A percentile compares a stretch with the other conserved stretches of the same genome.
phyloP scores from a whole-genome alignment of 2,113 vertebrate species.

The Acanthochromis polyacanthus region DNA sequence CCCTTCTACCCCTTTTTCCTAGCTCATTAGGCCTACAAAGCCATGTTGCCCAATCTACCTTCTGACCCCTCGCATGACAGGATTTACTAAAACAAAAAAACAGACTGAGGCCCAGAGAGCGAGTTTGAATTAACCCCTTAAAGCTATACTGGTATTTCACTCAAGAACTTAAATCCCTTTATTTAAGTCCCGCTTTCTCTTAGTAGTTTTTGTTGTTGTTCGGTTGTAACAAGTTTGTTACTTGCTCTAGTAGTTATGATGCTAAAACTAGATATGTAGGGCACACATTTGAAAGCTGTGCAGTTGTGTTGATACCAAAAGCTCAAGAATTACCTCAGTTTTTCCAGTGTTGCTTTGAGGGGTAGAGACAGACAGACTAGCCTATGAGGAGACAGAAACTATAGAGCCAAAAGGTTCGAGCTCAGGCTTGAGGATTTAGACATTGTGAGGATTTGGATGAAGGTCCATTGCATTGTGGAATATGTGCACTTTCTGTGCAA shows the following conservation, averaged over 20 bases:
- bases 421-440: slow-evolving; percentile 13
- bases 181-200: neutral
- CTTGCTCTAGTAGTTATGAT: neutral
- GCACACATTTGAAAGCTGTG: neutral
- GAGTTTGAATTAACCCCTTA: slow-evolving; percentile 59
- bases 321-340: too few species aligned
- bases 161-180: neutral
- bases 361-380: neutral
- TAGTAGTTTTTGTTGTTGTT: neutral
- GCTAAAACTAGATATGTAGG: neutral
- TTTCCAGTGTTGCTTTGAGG: neutral
- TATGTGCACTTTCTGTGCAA: slow-evolving; percentile 4
- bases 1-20: slow-evolving; percentile 9
- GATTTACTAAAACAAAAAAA: slow-evolving; percentile 73
- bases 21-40: slow-evolving; percentile 64
- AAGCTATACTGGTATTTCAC: slow-evolving; percentile 35
- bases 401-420: neutral
- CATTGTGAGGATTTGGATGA: slow-evolving; percentile 18
- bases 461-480: slow-evolving; percentile 18
- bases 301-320: too few species aligned
- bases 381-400: neutral
- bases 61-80: slow-evolving; percentile 70
- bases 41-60: slow-evolving; percentile 63
- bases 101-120: slow-evolving; percentile 39
- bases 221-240: neutral